phyloP scores from a whole-genome alignment of 2,113 vertebrate species.

The Stegastes partitus region DNA sequence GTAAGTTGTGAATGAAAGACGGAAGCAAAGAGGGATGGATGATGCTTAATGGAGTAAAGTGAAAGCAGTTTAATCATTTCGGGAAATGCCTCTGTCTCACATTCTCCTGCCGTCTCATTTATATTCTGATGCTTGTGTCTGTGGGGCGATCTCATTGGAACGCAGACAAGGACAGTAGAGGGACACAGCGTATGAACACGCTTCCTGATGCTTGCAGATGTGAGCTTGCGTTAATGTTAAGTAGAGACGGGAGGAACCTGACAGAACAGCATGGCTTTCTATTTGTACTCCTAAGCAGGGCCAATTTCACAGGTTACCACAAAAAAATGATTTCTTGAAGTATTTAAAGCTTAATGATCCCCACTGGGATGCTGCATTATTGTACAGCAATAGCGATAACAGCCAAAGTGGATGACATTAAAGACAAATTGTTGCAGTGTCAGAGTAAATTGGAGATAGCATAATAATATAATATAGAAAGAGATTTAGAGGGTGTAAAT shows the following conservation, averaged over 20 bases:
- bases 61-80: conserved; percentile 71
- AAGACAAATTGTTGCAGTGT: conserved; percentile 9
- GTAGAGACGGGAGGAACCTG: conserved; percentile 10
- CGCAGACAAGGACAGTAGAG: conserved; percentile 45
- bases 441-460: conserved; percentile 23
- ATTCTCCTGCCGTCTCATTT: conserved; percentile 39
- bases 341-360: conserved; percentile 39
- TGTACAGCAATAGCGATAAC: conserved; percentile 8
- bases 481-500: conserved; percentile 5
- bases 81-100: conserved; percentile 58
- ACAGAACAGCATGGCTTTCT: conserved; percentile 5
- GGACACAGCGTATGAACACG: conserved; percentile 14
- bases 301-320: conserved; percentile 4
- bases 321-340: conserved; percentile 19
- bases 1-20: conserved; percentile 39
- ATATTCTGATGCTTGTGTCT: conserved; percentile 57
- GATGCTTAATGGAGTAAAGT: conserved; percentile 63
- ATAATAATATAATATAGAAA: conserved; percentile 19
- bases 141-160: conserved; percentile 36
- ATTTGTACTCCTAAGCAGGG: not conserved
- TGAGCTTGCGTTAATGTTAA: conserved; percentile 18
- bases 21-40: conserved; percentile 58
- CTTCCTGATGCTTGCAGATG: conserved; percentile 26
- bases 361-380: conserved; percentile 16
- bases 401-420: conserved; percentile 11